Evolutionary conservation across 2,113 vertebrate species (phyloP).

Genomic region (Hylia prasina): DNA sequence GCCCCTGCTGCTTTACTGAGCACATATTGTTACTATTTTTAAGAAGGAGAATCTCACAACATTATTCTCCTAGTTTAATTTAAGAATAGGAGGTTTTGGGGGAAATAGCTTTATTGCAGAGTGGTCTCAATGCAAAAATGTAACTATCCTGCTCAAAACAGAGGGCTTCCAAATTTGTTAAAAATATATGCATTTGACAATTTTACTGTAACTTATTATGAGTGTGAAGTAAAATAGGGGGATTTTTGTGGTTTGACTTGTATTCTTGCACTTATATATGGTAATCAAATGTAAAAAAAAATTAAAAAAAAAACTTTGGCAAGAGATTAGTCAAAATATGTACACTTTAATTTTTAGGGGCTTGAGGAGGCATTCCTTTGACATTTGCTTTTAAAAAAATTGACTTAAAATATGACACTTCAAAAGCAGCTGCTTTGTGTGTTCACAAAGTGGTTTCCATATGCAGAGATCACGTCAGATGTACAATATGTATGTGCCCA

Average conservation of each 20-base stretch:
- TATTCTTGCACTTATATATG: slow-evolving; percentile 25
- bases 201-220: background rate
- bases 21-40: slow-evolving; percentile 28
- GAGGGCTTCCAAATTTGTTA: background rate
- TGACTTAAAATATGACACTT: slow-evolving; percentile 13
- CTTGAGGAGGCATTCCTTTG: background rate
- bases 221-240: background rate
- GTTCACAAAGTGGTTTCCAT: background rate
- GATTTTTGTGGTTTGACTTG: slow-evolving; percentile 36
- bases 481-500: background rate
- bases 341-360: background rate
- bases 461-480: background rate
- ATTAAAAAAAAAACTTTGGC: slow-evolving; percentile 53
- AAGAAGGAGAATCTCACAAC: background rate
- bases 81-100: slow-evolving; percentile 4
- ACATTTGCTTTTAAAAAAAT: background rate
- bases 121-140: background rate
- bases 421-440: slow-evolving; percentile 9
- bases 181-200: background rate
- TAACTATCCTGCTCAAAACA: background rate
- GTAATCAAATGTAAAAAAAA: slow-evolving; percentile 30
- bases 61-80: slow-evolving; percentile 1
- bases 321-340: slow-evolving; percentile 40
- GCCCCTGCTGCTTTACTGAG: slow-evolving; percentile 10
- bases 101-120: background rate